These are phyloP conservation scores for Tribolium freemani DNA, from an alignment of 2,888 invertebrate species.

Conservation along the genomic window DNA sequence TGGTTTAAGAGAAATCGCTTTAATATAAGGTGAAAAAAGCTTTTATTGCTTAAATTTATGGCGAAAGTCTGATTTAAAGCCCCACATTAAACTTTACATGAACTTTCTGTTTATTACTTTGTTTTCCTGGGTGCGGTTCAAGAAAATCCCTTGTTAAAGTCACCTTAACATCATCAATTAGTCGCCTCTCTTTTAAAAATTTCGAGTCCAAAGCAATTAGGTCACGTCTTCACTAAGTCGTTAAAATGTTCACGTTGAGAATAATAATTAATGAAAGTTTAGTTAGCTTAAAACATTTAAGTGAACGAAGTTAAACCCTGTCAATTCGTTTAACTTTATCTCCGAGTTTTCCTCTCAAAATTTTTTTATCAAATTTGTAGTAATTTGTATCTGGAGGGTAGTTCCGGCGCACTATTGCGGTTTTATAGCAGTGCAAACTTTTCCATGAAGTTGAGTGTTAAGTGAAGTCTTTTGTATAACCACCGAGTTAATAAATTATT, in stretches of 20 bases:
- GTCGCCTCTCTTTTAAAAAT: neutral
- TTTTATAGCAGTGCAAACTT: conserved; percentile 12
- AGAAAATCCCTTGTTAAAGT: neutral
- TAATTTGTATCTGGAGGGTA: conserved; percentile 10
- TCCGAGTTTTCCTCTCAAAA: neutral
- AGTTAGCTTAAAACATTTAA: neutral
- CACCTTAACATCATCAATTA: conserved; percentile 1
- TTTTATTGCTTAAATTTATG: conserved; percentile 14
- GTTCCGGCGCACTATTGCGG: conserved; percentile 2
- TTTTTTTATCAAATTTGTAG: neutral
- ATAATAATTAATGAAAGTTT: conserved; percentile 14
- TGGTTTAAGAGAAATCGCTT: conserved; percentile 4
- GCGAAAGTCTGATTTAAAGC: conserved; percentile 10
- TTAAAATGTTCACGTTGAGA: conserved; percentile 14
- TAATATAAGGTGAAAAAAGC: conserved; percentile 5
- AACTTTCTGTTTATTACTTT: conserved; percentile 11
- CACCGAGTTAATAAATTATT: conserved; percentile 31
- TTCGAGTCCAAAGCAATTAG: conserved; percentile 20
- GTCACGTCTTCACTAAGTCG: conserved; percentile 8
- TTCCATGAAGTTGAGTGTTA: conserved; percentile 14
- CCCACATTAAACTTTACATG: neutral
- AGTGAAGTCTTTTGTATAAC: conserved; percentile 26
- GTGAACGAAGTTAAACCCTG: neutral
- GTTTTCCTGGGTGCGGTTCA: neutral
- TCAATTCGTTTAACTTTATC: neutral